Conservation (phyloP, 2,888 invertebrate species). For the Pandemis heparana region DNA sequence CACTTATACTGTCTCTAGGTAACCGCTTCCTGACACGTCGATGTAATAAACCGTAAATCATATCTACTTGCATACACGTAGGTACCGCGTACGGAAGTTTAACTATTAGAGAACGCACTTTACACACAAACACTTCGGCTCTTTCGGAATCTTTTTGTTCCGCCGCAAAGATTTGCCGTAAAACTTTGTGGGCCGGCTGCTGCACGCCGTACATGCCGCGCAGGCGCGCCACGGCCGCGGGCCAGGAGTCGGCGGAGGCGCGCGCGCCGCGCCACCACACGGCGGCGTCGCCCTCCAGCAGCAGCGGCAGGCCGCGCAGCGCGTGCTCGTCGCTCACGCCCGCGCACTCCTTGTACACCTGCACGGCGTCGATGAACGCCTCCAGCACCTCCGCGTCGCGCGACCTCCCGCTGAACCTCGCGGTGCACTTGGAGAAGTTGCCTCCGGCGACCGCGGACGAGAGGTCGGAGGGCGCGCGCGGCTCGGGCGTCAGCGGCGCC, state of each 20-base stretch:
- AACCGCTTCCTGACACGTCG: conserved; percentile 14
- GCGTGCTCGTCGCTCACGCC: conserved; percentile 30
- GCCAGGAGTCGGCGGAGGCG: conserved; percentile 9
- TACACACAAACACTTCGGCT: conserved; percentile 11
- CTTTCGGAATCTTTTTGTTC: conserved; percentile 8
- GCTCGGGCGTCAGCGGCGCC: neutral
- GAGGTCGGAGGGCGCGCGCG: neutral
- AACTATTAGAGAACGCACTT: neutral
- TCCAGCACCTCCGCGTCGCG: conserved; percentile 22
- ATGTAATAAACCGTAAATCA: conserved; percentile 8
- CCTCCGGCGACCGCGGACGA: neutral
- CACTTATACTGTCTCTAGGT: neutral
- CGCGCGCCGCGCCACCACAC: conserved; percentile 36
- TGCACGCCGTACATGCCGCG: conserved; percentile 20
- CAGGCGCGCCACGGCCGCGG: conserved; percentile 19
- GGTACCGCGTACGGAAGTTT: conserved; percentile 9
- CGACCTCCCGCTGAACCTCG: conserved; percentile 25
- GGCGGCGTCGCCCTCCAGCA: conserved; percentile 33
- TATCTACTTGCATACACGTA: neutral
- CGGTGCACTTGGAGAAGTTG: conserved; percentile 29
- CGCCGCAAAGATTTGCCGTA: conserved; percentile 2
- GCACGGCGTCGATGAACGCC: conserved; percentile 30
- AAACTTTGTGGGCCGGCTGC: conserved; percentile 18
- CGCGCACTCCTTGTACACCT: conserved; percentile 28
- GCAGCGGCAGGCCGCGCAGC: conserved; percentile 34